Evolutionary conservation across 2,888 invertebrate species (phyloP).

Genomic region (Cryptocheilus praepositus): DNA sequence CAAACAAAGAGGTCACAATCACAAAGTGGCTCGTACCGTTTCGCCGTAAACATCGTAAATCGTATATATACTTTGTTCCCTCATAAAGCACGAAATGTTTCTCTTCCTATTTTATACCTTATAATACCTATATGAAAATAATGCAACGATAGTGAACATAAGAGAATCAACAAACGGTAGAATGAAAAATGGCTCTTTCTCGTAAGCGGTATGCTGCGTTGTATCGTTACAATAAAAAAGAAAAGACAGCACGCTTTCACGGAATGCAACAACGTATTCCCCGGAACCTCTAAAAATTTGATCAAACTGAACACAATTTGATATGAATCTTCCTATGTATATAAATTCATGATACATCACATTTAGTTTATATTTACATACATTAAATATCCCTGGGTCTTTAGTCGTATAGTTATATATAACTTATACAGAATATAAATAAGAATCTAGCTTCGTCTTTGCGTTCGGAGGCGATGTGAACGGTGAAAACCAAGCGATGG

Average conservation of each 20-base stretch:
- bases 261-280: conserved; percentile 14
- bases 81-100: conserved; percentile 19
- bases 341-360: conserved; percentile 35
- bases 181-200: neutral
- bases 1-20: conserved; percentile 12
- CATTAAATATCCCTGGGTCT: conserved; percentile 44
- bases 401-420: conserved; percentile 28
- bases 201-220: too few relatives aligned
- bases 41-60: conserved; percentile 13
- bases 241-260: conserved; percentile 11
- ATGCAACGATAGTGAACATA: conserved; percentile 20
- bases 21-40: neutral
- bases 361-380: conserved; percentile 44
- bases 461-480: conserved; percentile 89
- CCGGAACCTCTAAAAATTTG: conserved; percentile 6
- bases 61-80: conserved; percentile 13
- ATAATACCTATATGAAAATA: conserved; percentile 4
- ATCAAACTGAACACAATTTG: conserved; percentile 24
- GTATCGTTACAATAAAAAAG: conserved; percentile 2
- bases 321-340: conserved; percentile 26
- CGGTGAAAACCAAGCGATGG: conserved; percentile 95
- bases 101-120: conserved; percentile 6
- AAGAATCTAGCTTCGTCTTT: conserved; percentile 86
- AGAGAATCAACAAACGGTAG: conserved; percentile 9
- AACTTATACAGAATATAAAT: conserved; percentile 88